Evolutionary conservation across 2,797 vertebrate genomes (phyloP).

Genomic region (Eutrigla gurnardus): DNA sequence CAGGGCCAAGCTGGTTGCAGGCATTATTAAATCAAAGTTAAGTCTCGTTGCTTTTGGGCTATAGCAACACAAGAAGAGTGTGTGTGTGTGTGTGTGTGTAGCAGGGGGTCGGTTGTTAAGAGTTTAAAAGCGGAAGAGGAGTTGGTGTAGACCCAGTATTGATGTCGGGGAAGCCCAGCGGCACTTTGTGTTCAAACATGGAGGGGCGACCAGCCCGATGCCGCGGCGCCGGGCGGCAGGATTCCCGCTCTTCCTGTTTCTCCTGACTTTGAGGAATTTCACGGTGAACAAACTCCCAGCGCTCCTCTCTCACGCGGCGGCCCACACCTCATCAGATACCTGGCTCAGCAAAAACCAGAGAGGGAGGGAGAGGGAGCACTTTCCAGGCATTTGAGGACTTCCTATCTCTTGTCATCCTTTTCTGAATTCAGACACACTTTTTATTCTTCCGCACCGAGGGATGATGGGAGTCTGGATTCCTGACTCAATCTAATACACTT

Average conservation of each 20-base stretch:
- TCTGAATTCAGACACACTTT: background rate
- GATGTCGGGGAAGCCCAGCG: constrained; percentile 83
- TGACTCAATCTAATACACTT: background rate
- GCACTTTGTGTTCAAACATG: constrained; percentile 84
- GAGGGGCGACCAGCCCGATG: constrained; percentile 72
- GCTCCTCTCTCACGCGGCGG: constrained; percentile 63
- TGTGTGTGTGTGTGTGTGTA: constrained; percentile 44
- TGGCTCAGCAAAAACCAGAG: constrained; percentile 83
- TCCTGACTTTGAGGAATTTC: constrained; percentile 87
- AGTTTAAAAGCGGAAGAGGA: constrained; percentile 84
- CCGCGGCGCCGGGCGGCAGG: constrained; percentile 68
- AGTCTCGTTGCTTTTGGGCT: constrained; percentile 72
- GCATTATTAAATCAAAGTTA: constrained; percentile 85
- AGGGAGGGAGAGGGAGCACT: constrained; percentile 57
- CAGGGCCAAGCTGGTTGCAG: constrained; percentile 77
- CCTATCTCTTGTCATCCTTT: constrained; percentile 32
- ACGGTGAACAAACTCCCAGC: constrained; percentile 78
- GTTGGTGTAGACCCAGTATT: constrained; percentile 77
- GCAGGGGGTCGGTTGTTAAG: constrained; percentile 72
- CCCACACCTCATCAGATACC: constrained; percentile 77
- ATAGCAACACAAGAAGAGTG: constrained; percentile 47
- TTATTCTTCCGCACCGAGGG: background rate
- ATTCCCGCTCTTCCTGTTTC: constrained; percentile 83
- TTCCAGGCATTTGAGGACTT: constrained; percentile 72
- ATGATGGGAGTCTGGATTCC: background rate